phyloP scores from a whole-genome alignment of 2,888 invertebrate genomes.

The Drosophila greeni region DNA sequence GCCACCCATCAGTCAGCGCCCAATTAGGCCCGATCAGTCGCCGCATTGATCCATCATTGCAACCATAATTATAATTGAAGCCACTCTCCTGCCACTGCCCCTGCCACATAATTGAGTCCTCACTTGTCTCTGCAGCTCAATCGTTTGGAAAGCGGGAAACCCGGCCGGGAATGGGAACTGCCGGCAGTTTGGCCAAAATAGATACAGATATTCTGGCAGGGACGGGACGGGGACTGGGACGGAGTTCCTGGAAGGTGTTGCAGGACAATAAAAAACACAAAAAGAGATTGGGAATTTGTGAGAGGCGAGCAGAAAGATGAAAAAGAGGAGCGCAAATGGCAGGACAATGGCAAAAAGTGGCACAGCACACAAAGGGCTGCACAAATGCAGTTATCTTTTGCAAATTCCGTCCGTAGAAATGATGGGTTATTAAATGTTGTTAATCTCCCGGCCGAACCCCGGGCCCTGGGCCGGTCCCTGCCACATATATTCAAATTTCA shows the following conservation, averaged over 20 bases:
- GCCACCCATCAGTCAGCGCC: constrained; percentile 1
- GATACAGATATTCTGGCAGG: constrained; percentile 3
- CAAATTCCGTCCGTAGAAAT: constrained; percentile 58
- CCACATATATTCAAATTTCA: constrained; percentile 71
- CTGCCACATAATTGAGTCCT: constrained; percentile 15
- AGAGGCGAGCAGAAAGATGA: constrained; percentile 41
- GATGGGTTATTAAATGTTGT: constrained; percentile 73
- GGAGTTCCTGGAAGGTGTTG: constrained; percentile 50
- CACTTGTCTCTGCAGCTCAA: constrained; percentile 15
- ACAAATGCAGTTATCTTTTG: constrained; percentile 66
- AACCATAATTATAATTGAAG: constrained; percentile 8
- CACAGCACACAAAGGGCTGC: constrained; percentile 47
- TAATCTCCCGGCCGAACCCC: constrained; percentile 50
- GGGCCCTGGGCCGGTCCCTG: background rate
- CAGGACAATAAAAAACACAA: constrained; percentile 57
- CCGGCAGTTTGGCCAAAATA: background rate
- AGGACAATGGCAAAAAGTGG: constrained; percentile 67
- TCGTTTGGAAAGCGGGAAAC: constrained; percentile 9
- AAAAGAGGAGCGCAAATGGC: constrained; percentile 48
- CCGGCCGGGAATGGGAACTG: background rate
- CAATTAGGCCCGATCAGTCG: constrained; percentile 5
- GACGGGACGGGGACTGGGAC: constrained; percentile 3
- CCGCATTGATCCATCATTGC: constrained; percentile 1
- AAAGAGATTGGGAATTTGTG: constrained; percentile 36
- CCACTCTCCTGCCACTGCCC: background rate